Conservation (phyloP, 2,113 vertebrate genomes). For the Calidris pygmaea region DNA sequence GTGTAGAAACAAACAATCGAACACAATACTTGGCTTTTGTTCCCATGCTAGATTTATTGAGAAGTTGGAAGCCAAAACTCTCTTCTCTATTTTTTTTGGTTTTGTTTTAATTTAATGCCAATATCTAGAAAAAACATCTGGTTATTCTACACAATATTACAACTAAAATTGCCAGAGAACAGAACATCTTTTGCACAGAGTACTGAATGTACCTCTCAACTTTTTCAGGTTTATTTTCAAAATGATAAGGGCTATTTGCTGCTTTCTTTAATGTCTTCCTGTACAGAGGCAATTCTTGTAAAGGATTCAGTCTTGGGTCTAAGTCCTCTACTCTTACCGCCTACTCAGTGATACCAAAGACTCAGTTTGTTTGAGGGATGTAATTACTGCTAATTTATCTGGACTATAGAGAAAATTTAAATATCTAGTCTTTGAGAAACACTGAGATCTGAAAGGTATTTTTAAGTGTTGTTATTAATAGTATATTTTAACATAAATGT, state of each 20-base stretch:
- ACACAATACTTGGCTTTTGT: slow-evolving; percentile 42
- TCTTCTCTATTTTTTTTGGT: neutral
- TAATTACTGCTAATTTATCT: neutral
- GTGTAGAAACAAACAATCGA: slow-evolving; percentile 54
- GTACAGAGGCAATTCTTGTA: neutral
- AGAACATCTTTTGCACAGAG: slow-evolving; percentile 6
- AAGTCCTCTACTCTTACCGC: neutral
- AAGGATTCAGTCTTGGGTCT: neutral
- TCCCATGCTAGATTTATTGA: slow-evolving; percentile 57
- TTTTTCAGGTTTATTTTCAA: slow-evolving; percentile 27
- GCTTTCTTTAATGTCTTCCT: neutral
- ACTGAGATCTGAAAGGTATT: neutral
- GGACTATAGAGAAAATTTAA: neutral
- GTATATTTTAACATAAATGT: neutral
- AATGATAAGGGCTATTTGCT: neutral
- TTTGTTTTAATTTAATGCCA: slow-evolving; percentile 48
- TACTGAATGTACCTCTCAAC: slow-evolving; percentile 31
- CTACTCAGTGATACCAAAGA: neutral
- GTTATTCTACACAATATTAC: slow-evolving; percentile 21
- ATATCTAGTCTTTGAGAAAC: neutral
- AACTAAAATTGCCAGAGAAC: slow-evolving; percentile 40
- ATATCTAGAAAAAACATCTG: slow-evolving; percentile 55
- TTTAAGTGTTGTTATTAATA: neutral
- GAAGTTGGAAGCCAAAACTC: slow-evolving; percentile 35
- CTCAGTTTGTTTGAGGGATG: neutral